Base-by-base conservation (phyloP, 1,140 invertebrate species). In the Drosophila pallidifrons region DNA sequence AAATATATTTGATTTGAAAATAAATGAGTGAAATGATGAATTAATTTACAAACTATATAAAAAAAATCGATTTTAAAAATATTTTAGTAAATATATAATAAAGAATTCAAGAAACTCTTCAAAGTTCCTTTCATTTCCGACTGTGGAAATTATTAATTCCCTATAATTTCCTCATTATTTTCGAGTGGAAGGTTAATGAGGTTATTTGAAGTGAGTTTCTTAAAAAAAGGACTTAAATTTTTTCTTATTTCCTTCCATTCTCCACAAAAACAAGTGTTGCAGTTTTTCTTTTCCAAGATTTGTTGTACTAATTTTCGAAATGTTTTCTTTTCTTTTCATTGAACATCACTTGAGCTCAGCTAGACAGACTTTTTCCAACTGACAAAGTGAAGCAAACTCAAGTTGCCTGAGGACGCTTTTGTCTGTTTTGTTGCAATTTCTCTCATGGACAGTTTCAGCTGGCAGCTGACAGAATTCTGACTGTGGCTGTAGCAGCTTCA, bases 371-470 rank as follows among this genome's bases (percentile, higher is more conserved):
- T 16, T 43, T 8, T 28, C 41, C 10, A 25, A 45, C 57, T 10
- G 52, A 49, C 11, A 43, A 64, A 43, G 4, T 43, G 15, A 45
- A 28, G 20, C 8, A 16, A 55, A 47, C 15, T 15, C 5, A 52
- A 54, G 47, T 61, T 30, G 67, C 57, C 46, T 45, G 47, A 38
- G 30, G 58, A 35, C 16, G 52, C 16, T 70, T 70, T 70, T 55
- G 65, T 58, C 45, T 38, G 65, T 58, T 58, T 47, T 63, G 13
- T 32, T 60, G 66, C 38, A 15, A 43, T 11, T 57, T 59, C 28
- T 41, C 65, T 59, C 32, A 52, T 30, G 35, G 57, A 60, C 66
- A 43, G 41, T 52, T 60, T 60, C 35, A 59, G 38, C 58, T 63
- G 49, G 10, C 57, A 63, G 47, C 49, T 61, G 30, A 55, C 68